phyloP scores from a whole-genome alignment of 2,888 invertebrate genomes.

The Drosophila infuscata region DNA sequence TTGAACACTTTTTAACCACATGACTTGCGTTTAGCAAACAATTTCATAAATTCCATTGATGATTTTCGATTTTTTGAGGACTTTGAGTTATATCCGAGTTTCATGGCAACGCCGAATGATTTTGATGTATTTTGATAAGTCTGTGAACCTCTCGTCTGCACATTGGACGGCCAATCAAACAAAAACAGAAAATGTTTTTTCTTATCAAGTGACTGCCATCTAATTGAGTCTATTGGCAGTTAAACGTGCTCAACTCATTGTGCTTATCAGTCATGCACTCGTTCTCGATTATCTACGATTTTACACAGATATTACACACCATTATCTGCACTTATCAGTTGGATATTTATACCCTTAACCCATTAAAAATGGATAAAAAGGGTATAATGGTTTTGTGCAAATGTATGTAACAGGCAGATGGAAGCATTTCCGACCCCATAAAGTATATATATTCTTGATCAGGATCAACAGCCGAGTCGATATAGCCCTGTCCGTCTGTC shows the following conservation, averaged over 20 bases:
- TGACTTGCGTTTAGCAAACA: conserved; percentile 11
- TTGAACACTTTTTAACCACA: conserved; percentile 13
- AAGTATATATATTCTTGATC: no score
- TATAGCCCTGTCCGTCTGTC: no score
- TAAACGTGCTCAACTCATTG: neutral
- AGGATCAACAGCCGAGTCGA: no score
- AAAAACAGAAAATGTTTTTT: neutral
- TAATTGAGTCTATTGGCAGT: conserved; percentile 4
- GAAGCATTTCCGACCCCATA: no score
- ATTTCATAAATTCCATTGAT: conserved; percentile 4
- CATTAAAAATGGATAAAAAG: no score
- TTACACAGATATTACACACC: neutral
- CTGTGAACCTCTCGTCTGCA: conserved; percentile 21
- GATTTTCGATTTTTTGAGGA: neutral
- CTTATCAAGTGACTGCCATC: conserved; percentile 23
- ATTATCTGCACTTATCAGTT: neutral
- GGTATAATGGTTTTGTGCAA: no score
- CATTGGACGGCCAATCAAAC: conserved; percentile 49
- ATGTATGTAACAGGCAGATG: no score
- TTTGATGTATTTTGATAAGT: conserved; percentile 5
- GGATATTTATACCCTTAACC: no score
- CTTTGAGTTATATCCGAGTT: conserved; percentile 32
- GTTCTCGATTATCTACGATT: neutral
- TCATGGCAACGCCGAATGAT: conserved; percentile 30
- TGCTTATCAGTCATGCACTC: conserved; percentile 34